Conservation (phyloP, 2,888 invertebrate species). For the Drosophila fungiperda region DNA sequence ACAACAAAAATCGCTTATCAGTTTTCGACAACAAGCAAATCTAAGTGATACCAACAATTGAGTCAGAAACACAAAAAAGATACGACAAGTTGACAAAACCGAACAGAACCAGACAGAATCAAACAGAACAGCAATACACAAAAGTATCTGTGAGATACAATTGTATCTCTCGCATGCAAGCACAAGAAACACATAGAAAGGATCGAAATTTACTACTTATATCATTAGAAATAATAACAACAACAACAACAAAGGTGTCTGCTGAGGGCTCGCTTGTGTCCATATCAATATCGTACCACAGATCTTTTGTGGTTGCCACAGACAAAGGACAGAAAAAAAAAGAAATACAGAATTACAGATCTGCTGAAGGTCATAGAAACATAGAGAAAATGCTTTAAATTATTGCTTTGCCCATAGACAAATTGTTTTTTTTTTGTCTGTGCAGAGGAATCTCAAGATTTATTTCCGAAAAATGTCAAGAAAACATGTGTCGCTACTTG, state of each 20-base stretch:
- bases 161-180: background rate
- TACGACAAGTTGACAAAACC: conserved; percentile 65
- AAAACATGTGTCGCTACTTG: background rate
- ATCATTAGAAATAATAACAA: conserved; percentile 5
- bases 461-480: conserved; percentile 32
- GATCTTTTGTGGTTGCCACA: conserved; percentile 69
- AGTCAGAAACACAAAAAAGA: conserved; percentile 61
- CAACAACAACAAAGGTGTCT: background rate
- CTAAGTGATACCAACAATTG: conserved; percentile 75
- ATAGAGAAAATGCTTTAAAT: conserved; percentile 32
- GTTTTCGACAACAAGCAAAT: conserved; percentile 68
- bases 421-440: conserved; percentile 25
- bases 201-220: conserved; percentile 29
- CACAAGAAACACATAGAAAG: conserved; percentile 4
- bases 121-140: conserved; percentile 1
- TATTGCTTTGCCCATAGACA: conserved; percentile 27
- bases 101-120: conserved; percentile 10
- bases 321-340: conserved; percentile 29
- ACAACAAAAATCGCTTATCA: conserved; percentile 37
- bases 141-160: conserved; percentile 23
- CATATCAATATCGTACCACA: conserved; percentile 45
- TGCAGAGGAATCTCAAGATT: conserved; percentile 27
- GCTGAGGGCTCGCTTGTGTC: conserved; percentile 25
- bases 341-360: conserved; percentile 17
- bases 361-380: conserved; percentile 63